Conservation (phyloP, 2,888 invertebrate genomes). For the Netelia melanura region DNA sequence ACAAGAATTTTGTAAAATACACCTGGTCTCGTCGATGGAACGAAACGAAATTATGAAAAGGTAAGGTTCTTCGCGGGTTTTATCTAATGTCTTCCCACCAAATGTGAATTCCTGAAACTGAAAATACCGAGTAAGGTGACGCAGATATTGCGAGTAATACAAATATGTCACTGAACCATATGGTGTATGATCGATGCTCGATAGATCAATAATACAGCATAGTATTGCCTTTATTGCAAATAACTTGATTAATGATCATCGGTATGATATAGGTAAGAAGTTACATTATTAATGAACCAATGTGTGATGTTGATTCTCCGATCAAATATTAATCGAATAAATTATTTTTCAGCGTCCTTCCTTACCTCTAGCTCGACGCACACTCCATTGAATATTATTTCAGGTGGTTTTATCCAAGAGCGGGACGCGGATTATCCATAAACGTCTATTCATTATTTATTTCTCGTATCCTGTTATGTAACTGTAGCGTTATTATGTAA, state of each 20-base stretch:
- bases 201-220: no score
- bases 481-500: not conserved
- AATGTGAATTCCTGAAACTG: not conserved
- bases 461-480: not conserved
- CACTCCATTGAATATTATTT: not conserved
- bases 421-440: not conserved
- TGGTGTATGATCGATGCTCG: no score
- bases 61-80: constrained; percentile 57
- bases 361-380: not conserved
- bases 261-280: no score
- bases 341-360: no score
- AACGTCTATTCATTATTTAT: not conserved
- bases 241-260: no score
- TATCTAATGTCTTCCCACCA: constrained; percentile 55
- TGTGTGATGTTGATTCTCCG: no score
- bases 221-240: no score
- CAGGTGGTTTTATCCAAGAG: not conserved
- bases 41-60: constrained; percentile 36
- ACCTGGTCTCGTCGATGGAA: constrained; percentile 43
- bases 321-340: no score
- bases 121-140: constrained; percentile 11
- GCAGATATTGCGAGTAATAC: not conserved
- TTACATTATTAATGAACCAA: no score
- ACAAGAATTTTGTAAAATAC: not conserved
- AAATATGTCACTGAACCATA: no score